A percentile compares a stretch with the other conserved stretches of the same genome.
These are phyloP conservation scores for Oceanites oceanicus DNA, from an alignment of 2,113 vertebrate genomes.

Conservation along the genomic window DNA sequence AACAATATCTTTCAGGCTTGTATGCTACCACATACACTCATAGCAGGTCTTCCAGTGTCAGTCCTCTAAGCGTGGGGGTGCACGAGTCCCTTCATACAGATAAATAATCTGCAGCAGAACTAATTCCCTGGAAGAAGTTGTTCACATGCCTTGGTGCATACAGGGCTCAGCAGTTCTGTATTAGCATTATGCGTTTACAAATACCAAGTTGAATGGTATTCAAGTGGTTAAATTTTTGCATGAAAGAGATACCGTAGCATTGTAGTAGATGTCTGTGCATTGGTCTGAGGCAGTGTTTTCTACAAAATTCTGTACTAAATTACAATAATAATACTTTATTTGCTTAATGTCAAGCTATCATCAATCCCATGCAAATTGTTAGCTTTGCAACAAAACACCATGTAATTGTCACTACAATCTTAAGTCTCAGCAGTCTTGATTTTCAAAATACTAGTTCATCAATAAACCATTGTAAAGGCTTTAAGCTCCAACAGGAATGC, in stretches of 20 bases:
- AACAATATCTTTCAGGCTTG: neutral
- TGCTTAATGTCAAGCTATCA: slow-evolving; percentile 55
- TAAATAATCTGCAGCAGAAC: neutral
- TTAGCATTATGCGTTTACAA: neutral
- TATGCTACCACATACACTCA: neutral
- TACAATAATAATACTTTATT: slow-evolving; percentile 48
- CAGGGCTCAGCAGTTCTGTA: accelerated
- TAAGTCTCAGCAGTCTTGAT: slow-evolving; percentile 43
- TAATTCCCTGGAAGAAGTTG: neutral
- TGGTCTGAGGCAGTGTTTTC: slow-evolving; percentile 30
- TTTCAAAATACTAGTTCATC: slow-evolving; percentile 55
- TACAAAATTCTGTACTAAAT: slow-evolving; percentile 23
- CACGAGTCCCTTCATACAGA: neutral
- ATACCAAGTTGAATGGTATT: neutral
- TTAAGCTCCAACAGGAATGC: slow-evolving; percentile 29
- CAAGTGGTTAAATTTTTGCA: neutral
- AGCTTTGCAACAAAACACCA: slow-evolving; percentile 26
- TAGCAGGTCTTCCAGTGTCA: neutral
- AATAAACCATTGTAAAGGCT: slow-evolving; percentile 58
- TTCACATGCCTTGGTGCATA: accelerated
- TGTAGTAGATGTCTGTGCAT: neutral
- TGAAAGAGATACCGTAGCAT: neutral
- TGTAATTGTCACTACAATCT: slow-evolving; percentile 53
- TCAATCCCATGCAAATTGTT: slow-evolving; percentile 48
- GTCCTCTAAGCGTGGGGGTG: neutral